phyloP scores from a whole-genome alignment of 2,797 vertebrate species.

The Danio jaintianensis region DNA sequence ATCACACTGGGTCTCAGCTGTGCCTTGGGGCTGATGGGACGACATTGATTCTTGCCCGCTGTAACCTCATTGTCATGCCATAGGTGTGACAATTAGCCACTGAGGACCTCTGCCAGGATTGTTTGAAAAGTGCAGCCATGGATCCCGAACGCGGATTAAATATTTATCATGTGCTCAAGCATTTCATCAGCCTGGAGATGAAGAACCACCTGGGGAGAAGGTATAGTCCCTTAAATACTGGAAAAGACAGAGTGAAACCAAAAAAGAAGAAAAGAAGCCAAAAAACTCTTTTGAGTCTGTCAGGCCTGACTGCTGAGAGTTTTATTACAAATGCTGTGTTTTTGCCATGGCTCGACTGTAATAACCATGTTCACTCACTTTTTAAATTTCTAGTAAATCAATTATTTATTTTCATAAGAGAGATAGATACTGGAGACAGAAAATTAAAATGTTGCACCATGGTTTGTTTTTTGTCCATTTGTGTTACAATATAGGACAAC shows the following conservation, averaged over 20 bases:
- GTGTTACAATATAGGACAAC: too few species aligned
- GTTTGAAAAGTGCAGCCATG: conserved; percentile 53
- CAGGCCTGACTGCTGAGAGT: not conserved
- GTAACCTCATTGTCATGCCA: conserved; percentile 59
- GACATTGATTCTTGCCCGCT: conserved; percentile 47
- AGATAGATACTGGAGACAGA: too few species aligned
- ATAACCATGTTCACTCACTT: too few species aligned
- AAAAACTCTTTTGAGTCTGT: not conserved
- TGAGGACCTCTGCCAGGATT: conserved; percentile 54
- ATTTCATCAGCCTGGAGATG: conserved; percentile 45
- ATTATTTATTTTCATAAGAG: too few species aligned
- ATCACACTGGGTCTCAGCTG: conserved; percentile 51
- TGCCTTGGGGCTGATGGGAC: conserved; percentile 32
- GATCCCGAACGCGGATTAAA: conserved; percentile 55
- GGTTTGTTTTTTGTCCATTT: too few species aligned
- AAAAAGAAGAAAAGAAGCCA: not conserved
- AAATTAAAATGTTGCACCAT: too few species aligned
- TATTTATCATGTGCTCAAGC: conserved; percentile 55
- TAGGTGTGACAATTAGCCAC: conserved; percentile 57
- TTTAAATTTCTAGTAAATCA: too few species aligned
- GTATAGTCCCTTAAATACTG: conserved; percentile 39
- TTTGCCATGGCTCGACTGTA: too few species aligned
- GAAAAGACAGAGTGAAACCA: not conserved
- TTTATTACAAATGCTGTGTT: too few species aligned
- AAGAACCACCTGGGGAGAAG: conserved; percentile 18